phyloP scores from a whole-genome alignment of 2,113 vertebrate genomes.

The Dasyornis broadbenti region DNA sequence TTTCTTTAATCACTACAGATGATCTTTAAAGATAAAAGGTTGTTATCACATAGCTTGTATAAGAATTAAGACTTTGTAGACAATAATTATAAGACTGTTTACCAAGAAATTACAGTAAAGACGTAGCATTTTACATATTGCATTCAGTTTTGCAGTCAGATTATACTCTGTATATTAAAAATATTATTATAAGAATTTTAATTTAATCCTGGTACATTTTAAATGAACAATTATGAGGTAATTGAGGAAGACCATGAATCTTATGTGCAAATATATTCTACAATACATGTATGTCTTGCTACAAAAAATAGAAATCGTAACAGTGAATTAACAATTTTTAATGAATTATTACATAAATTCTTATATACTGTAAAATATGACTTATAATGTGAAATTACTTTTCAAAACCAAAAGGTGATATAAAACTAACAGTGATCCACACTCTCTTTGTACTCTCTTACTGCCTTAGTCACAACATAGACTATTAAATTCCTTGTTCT shows the following conservation, averaged over 20 bases:
- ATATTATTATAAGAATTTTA: conserved; percentile 34
- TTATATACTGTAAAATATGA: background rate
- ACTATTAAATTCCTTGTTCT: background rate
- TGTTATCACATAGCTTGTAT: background rate
- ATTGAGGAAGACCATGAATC: conserved; percentile 34
- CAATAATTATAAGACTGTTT: background rate
- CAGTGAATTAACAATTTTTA: background rate
- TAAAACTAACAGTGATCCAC: background rate
- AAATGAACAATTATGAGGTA: conserved; percentile 43
- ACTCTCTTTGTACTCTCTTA: background rate
- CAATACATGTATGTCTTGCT: background rate
- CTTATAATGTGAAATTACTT: background rate
- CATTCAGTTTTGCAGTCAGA: background rate
- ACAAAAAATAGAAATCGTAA: background rate
- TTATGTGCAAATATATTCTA: background rate
- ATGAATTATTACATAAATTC: background rate
- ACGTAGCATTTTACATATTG: background rate
- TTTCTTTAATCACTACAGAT: background rate
- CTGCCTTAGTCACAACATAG: background rate
- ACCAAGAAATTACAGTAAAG: background rate
- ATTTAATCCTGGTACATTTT: conserved; percentile 63
- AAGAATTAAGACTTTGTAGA: background rate
- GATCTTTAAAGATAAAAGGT: background rate
- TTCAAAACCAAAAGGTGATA: background rate
- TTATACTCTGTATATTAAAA: conserved; percentile 40